These are phyloP conservation scores for Nerophis lumbriciformis DNA, from an alignment of 2,113 vertebrate species.

Conservation along the genomic window DNA sequence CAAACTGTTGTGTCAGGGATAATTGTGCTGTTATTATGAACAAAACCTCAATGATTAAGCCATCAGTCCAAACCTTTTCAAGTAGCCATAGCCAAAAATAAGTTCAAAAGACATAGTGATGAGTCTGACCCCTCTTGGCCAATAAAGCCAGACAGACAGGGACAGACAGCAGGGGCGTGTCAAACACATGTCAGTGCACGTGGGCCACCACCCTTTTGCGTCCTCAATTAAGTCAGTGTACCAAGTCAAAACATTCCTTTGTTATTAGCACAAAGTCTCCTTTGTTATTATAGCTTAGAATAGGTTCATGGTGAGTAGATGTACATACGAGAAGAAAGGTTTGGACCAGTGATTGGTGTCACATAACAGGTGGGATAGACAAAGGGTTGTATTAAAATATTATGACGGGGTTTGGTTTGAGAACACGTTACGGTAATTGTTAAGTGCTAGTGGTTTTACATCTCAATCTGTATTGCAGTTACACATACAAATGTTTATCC, in stretches of 20 bases:
- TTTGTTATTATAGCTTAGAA: background rate
- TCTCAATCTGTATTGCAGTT: too few species aligned
- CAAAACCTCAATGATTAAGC: background rate
- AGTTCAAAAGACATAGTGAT: conserved; percentile 43
- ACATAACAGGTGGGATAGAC: background rate
- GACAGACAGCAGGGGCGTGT: conserved; percentile 35
- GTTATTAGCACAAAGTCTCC: background rate
- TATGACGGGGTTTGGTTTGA: too few species aligned
- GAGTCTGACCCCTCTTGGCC: conserved; percentile 3
- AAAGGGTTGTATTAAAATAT: too few species aligned
- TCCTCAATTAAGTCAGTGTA: background rate
- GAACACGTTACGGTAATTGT: too few species aligned
- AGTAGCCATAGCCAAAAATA: conserved; percentile 61
- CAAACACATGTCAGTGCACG: conserved; percentile 51
- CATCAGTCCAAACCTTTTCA: conserved; percentile 28
- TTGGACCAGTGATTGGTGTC: background rate
- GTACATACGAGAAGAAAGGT: background rate
- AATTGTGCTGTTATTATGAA: background rate
- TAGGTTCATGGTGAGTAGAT: background rate
- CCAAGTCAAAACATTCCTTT: background rate
- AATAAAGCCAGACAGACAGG: conserved; percentile 40
- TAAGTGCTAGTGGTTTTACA: too few species aligned
- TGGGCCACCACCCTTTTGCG: conserved; percentile 18
- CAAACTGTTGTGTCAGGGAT: conserved; percentile 2
- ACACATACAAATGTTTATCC: too few species aligned